Evolutionary conservation across 1,140 invertebrate genomes (phyloP).

Genomic region (Drosophila paulistorum): DNA sequence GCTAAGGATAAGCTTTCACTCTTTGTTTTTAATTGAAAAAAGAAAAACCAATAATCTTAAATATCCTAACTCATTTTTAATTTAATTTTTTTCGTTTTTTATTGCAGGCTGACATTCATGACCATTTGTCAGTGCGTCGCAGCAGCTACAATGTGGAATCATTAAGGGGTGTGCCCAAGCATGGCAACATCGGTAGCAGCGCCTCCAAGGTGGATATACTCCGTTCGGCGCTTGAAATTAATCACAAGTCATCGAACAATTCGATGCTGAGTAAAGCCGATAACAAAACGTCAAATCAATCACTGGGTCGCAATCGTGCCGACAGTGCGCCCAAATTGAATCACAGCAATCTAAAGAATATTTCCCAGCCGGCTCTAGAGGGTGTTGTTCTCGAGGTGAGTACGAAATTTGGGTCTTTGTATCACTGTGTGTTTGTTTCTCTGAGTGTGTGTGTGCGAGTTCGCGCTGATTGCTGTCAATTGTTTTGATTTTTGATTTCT

Average conservation of each 20-base stretch:
- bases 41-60: constrained; percentile 9
- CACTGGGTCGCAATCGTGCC: constrained; percentile 84
- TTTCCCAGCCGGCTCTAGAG: constrained; percentile 85
- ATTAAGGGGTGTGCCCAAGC: constrained; percentile 63
- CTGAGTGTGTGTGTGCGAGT: constrained; percentile 28
- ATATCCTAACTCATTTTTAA: neutral
- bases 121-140: constrained; percentile 81
- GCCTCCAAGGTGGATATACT: constrained; percentile 87
- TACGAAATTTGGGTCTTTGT: constrained; percentile 27
- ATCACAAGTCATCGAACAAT: constrained; percentile 84
- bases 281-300: constrained; percentile 84
- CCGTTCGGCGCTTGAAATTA: constrained; percentile 87
- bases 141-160: constrained; percentile 83
- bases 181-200: constrained; percentile 84
- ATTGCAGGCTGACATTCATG: constrained; percentile 78
- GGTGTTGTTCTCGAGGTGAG: constrained; percentile 83
- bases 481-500: constrained; percentile 70
- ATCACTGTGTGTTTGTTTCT: constrained; percentile 9
- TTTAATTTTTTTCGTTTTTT: neutral
- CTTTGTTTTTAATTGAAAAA: neutral
- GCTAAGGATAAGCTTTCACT: neutral
- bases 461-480: constrained; percentile 77
- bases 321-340: constrained; percentile 86
- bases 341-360: constrained; percentile 84
- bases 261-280: constrained; percentile 82